phyloP scores from a whole-genome alignment of 2,797 vertebrate genomes.

The Xyrichtys novacula region DNA sequence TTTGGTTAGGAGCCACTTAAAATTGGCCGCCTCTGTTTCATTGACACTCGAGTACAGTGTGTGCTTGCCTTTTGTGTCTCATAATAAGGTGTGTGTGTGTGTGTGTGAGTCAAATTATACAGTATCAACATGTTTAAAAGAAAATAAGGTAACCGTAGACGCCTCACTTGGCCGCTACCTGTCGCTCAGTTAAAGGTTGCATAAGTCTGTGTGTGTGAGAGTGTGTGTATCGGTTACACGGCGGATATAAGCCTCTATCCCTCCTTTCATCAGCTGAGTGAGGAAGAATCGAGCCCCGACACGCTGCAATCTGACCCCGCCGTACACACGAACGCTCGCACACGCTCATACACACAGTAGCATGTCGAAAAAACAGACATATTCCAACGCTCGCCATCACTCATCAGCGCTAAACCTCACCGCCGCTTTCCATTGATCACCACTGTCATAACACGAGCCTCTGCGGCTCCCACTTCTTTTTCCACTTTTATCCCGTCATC shows the following conservation, averaged over 20 bases:
- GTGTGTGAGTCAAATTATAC: slow-evolving; percentile 48
- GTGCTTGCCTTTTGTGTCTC: slow-evolving; percentile 15
- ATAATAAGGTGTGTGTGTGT: slow-evolving; percentile 16
- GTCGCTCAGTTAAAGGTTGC: slow-evolving; percentile 56
- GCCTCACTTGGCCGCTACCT: slow-evolving; percentile 41
- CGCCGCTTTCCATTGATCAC: slow-evolving; percentile 45
- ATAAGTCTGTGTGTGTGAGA: slow-evolving; percentile 28
- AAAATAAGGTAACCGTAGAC: slow-evolving; percentile 46
- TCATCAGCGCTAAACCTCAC: slow-evolving; percentile 45
- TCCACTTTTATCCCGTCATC: slow-evolving; percentile 12
- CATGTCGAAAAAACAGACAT: slow-evolving; percentile 39
- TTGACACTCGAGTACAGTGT: slow-evolving; percentile 13
- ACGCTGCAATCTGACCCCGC: slow-evolving; percentile 68
- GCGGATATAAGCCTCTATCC: slow-evolving; percentile 64
- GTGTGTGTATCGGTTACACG: slow-evolving; percentile 60
- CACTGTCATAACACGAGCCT: slow-evolving; percentile 18
- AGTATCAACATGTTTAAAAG: slow-evolving; percentile 46
- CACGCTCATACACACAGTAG: slow-evolving; percentile 41
- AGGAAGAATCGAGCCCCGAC: slow-evolving; percentile 58
- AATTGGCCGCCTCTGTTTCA: slow-evolving; percentile 8
- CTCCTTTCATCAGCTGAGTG: slow-evolving; percentile 77
- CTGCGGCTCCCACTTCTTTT: slow-evolving; percentile 1
- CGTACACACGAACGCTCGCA: slow-evolving; percentile 19
- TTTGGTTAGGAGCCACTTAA: slow-evolving; percentile 38
- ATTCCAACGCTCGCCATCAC: slow-evolving; percentile 19